A percentile compares a stretch with the other conserved stretches of the same genome.
Evolutionary conservation across 2,888 invertebrate species (phyloP).

Genomic region (Ganaspis brasiliensis): DNA sequence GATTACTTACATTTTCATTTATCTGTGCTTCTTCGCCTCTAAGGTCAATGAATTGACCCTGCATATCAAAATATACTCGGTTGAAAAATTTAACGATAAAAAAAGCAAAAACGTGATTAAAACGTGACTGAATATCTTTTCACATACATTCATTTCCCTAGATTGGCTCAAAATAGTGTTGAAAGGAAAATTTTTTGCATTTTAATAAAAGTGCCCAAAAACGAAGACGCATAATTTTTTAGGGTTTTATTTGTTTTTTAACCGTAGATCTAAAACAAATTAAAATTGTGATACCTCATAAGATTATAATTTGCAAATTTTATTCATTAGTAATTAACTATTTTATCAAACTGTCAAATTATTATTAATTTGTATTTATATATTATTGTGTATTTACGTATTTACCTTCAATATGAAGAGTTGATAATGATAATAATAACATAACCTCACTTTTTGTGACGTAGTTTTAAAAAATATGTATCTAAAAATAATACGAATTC

Average conservation of each 20-base stretch:
- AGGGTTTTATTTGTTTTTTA: background rate
- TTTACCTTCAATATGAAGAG: background rate
- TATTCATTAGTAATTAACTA: background rate
- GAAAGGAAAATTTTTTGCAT: background rate
- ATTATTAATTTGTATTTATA: too few species aligned
- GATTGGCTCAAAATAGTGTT: background rate
- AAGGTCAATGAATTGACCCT: constrained; percentile 76
- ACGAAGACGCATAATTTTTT: background rate
- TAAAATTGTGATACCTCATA: background rate
- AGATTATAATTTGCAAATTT: background rate
- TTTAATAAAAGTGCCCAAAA: background rate
- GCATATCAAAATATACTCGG: constrained; percentile 75
- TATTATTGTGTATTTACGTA: background rate
- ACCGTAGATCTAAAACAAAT: background rate
- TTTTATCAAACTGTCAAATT: too few species aligned
- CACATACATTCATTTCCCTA: background rate
- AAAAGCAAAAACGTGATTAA: constrained; percentile 75
- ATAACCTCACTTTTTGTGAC: background rate
- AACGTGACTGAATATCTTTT: constrained; percentile 72
- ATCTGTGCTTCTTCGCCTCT: constrained; percentile 75
- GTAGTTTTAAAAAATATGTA: background rate
- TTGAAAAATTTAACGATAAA: constrained; percentile 65
- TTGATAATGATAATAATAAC: background rate
- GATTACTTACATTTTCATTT: constrained; percentile 77
- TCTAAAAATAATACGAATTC: background rate